A percentile compares a stretch with the other conserved stretches of the same genome.
Evolutionary conservation across 2,113 vertebrate species (phyloP).

Genomic region (Cepphus grylle): DNA sequence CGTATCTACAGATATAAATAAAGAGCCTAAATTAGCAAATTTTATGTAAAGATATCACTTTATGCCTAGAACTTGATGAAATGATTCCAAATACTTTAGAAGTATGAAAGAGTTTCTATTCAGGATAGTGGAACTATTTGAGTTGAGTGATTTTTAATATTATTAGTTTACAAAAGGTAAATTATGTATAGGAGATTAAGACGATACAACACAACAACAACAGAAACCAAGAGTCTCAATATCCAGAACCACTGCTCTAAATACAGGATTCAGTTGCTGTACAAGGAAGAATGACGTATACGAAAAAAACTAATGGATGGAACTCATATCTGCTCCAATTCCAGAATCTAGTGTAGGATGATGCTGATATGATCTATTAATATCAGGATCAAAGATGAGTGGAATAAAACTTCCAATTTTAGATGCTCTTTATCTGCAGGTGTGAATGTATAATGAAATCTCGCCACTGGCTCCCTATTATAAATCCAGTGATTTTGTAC

Average conservation of each 20-base stretch:
- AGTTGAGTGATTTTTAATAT: background rate
- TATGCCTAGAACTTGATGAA: background rate
- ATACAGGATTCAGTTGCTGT: background rate
- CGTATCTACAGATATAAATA: background rate
- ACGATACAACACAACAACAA: background rate
- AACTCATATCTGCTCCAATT: background rate
- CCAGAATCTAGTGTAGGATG: conserved; percentile 29
- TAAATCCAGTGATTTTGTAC: conserved; percentile 43
- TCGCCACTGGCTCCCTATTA: conserved; percentile 44
- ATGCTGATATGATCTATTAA: conserved; percentile 59
- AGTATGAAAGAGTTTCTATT: background rate
- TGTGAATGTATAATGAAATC: conserved; percentile 65
- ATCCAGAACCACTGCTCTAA: background rate
- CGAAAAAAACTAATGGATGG: background rate
- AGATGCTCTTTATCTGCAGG: conserved; percentile 67
- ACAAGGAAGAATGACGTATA: background rate
- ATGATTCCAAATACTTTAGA: background rate
- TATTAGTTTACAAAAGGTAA: background rate
- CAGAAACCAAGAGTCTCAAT: background rate
- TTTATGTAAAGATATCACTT: background rate
- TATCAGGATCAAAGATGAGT: conserved; percentile 61
- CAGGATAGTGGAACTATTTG: background rate
- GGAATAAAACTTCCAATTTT: conserved; percentile 62
- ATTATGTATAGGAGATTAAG: background rate
- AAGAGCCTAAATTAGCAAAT: background rate